Conservation (phyloP, 2,797 vertebrate genomes). For the Labroides dimidiatus region DNA sequence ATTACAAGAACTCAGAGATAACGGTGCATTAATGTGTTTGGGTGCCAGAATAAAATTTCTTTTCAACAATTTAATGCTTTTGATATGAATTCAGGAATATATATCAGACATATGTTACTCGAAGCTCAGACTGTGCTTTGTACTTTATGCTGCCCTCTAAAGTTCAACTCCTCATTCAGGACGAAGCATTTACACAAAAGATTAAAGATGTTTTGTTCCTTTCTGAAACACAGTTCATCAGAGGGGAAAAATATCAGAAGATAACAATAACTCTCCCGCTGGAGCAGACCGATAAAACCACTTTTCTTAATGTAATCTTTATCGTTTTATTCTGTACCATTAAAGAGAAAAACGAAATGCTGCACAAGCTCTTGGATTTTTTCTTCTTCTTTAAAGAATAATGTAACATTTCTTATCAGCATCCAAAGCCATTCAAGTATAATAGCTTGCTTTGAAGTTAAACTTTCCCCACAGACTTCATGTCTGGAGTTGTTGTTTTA, state of each 20-base stretch:
- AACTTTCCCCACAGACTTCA: slow-evolving; percentile 27
- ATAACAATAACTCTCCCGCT: slow-evolving; percentile 40
- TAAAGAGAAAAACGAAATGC: slow-evolving; percentile 32
- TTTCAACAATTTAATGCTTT: no score
- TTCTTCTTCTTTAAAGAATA: slow-evolving; percentile 42
- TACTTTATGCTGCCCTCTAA: slow-evolving; percentile 6
- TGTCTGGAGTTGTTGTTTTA: slow-evolving; percentile 14
- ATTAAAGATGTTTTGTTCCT: slow-evolving; percentile 60
- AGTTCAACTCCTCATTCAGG: slow-evolving; percentile 28
- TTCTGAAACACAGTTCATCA: slow-evolving; percentile 52
- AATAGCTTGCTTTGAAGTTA: slow-evolving; percentile 25
- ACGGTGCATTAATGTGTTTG: no score
- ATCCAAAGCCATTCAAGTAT: slow-evolving; percentile 27
- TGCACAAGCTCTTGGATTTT: slow-evolving; percentile 41
- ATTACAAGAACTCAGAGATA: no score
- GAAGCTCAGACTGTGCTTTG: no score
- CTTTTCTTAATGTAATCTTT: slow-evolving; percentile 48
- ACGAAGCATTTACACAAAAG: slow-evolving; percentile 30
- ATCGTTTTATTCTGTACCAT: slow-evolving; percentile 47
- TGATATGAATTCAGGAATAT: no score
- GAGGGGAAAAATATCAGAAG: slow-evolving; percentile 30
- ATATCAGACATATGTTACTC: no score
- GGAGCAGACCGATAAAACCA: slow-evolving; percentile 41
- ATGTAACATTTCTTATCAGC: slow-evolving; percentile 42
- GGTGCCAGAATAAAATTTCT: no score